Base-by-base conservation (phyloP, 2,113 vertebrate genomes). In the Ia io region DNA sequence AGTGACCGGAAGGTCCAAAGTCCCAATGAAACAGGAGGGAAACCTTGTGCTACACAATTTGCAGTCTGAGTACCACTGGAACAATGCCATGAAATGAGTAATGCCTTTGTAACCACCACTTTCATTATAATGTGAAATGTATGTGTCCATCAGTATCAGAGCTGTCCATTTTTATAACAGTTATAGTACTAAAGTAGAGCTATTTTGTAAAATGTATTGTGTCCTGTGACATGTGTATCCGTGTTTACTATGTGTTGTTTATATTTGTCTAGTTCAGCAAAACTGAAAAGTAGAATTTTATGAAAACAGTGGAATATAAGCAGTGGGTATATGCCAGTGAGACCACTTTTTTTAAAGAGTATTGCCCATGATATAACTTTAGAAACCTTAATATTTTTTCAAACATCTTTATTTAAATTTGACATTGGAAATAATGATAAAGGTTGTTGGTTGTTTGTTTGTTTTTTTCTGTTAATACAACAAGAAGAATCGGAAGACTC, bases 111-210 rank as follows among this genome's bases (percentile, higher is more conserved):
- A 96, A 94, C 96, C 96, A 96, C 96, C 97, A 84, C 91, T 98
- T 98, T 96, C 96, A 97, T 98, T 97, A 97, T 95, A 97, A 96
- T 97, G 98, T 98, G 96, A 98, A 97, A 86, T 98, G 97, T 98
- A 92, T 97, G 95, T 97, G 97, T 98, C 96, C 73, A 32, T 97
- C 97, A 98, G 94, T 98, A 95, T 90, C 96, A 98, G 88, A 97
- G 97, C 92, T 96, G 97, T 98, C 97, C 92, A 84, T 97, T 92
- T 96, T 97, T 93, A 97, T 88, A 87, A 65, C 96, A 97, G 91
- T 96, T 79, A 95, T 95, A 97, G 95, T 98, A 96, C 95, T 98
- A 96, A 97, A 94, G 97, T 98, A 97, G 98, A 98, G 95, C 96
- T 67, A 93, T 98, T 98, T 98, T 98, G 98, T 98, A 98, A 97